These are phyloP conservation scores for Amblyraja radiata DNA, from an alignment of 2,797 vertebrate species.

Conservation along the genomic window DNA sequence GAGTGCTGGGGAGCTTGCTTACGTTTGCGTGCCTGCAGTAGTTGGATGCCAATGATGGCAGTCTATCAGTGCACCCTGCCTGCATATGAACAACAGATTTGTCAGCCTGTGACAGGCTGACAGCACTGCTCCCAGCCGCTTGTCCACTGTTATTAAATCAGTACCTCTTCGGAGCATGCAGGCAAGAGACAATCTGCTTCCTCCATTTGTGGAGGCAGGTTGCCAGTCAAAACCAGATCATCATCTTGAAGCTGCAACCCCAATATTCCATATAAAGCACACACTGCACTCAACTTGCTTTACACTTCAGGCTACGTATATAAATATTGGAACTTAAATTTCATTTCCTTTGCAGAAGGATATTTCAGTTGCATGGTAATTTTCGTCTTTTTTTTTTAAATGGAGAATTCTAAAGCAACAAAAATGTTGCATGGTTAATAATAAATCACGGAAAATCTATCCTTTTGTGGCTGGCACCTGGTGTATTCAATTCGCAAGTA, in stretches of 20 bases:
- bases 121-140: constrained; percentile 87
- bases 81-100: constrained; percentile 90
- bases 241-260: constrained; percentile 61
- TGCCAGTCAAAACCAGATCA: constrained; percentile 53
- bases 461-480: background rate
- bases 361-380: background rate
- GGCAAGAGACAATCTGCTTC: constrained; percentile 71
- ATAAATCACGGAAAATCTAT: background rate
- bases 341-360: background rate
- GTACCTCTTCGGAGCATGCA: constrained; percentile 65
- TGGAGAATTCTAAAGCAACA: background rate
- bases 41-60: constrained; percentile 57
- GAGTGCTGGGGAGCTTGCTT: constrained; percentile 29
- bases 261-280: constrained; percentile 42
- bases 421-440: background rate
- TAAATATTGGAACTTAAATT: background rate
- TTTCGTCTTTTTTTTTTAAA: background rate
- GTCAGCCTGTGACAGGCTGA: constrained; percentile 90
- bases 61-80: constrained; percentile 68
- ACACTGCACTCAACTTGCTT: background rate
- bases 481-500: background rate
- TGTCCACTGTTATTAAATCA: constrained; percentile 91
- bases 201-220: constrained; percentile 56
- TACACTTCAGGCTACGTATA: background rate
- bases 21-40: constrained; percentile 42